These are phyloP conservation scores for Orycteropus afer DNA, from an alignment of 2,113 vertebrate genomes.

Conservation along the genomic window DNA sequence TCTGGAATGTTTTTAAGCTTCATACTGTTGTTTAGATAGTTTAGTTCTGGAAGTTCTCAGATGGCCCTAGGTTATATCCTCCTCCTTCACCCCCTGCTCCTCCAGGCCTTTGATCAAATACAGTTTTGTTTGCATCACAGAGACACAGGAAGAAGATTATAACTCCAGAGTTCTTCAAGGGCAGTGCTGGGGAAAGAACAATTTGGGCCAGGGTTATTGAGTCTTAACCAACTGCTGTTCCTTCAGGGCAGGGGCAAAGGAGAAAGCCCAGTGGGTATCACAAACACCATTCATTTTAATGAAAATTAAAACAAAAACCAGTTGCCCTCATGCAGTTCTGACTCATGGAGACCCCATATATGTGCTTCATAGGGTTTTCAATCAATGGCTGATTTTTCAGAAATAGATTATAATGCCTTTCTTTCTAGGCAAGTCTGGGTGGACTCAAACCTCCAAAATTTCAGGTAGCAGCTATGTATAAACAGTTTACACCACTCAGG, in stretches of 20 bases:
- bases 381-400: background rate
- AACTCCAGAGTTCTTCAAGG: background rate
- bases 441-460: background rate
- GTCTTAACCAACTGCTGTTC: background rate
- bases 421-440: background rate
- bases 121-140: background rate
- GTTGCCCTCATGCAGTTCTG: background rate
- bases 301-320: background rate
- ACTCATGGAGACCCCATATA: background rate
- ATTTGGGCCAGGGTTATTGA: background rate
- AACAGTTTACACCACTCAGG: background rate
- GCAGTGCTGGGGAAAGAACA: background rate
- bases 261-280: background rate
- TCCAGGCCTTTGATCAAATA: background rate
- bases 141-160: background rate
- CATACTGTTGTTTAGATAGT: background rate
- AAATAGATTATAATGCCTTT: background rate
- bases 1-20: background rate
- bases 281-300: background rate
- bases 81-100: background rate
- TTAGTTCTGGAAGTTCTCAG: conserved; percentile 12
- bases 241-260: background rate
- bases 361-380: background rate
- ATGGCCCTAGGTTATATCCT: background rate
- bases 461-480: background rate